Conservation (phyloP, 2,888 invertebrate species). For the Muschampia plurimacula region DNA sequence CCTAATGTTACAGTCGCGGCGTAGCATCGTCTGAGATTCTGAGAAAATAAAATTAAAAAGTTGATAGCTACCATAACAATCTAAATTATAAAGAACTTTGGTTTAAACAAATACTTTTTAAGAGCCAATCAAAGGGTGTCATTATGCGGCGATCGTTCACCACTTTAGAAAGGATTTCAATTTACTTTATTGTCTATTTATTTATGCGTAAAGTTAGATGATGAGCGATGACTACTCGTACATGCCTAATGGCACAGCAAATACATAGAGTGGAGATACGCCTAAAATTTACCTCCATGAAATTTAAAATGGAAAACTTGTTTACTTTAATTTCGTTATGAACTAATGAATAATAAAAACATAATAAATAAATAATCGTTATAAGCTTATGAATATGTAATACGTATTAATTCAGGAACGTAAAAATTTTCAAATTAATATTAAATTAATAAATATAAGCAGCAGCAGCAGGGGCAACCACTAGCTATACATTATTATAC, state of each 20-base stretch:
- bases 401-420: no score
- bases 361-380: no score
- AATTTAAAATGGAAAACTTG: constrained; percentile 3
- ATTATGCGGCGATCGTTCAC: constrained; percentile 69
- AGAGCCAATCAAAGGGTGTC: constrained; percentile 64
- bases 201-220: constrained; percentile 79
- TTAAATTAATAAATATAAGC: no score
- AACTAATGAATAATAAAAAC: no score
- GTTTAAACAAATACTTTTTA: constrained; percentile 42
- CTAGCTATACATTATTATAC: no score
- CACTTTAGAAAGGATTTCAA: constrained; percentile 76
- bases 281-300: background rate
- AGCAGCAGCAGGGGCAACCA: no score
- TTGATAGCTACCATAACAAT: constrained; percentile 21
- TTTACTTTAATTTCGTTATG: background rate
- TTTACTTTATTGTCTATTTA: constrained; percentile 85
- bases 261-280: constrained; percentile 52
- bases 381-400: no score
- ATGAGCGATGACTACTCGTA: constrained; percentile 65
- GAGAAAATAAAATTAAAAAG: constrained; percentile 15
- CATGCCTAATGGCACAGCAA: constrained; percentile 52
- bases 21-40: background rate
- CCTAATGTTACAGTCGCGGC: background rate
- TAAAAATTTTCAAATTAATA: no score
- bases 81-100: constrained; percentile 21